phyloP scores from a whole-genome alignment of 2,113 vertebrate genomes.

The Rhabdornis inornatus region DNA sequence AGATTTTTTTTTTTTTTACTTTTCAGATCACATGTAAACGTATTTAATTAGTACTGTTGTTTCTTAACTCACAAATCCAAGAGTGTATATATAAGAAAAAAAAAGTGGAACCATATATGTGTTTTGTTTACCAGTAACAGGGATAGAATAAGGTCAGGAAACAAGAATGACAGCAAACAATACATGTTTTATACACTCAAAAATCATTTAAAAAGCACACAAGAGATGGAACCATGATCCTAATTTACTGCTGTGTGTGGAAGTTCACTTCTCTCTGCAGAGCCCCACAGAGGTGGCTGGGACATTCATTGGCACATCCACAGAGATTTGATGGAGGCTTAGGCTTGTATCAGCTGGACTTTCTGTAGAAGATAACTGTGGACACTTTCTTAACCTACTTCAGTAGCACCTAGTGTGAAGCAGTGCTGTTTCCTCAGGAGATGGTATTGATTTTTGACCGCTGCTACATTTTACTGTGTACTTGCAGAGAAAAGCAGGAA shows the following conservation, averaged over 20 bases:
- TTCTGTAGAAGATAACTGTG: not conserved
- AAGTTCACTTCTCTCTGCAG: not conserved
- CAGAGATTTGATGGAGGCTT: not conserved
- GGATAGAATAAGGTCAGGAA: not conserved
- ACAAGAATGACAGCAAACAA: not conserved
- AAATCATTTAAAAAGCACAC: not conserved
- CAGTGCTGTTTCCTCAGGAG: not conserved
- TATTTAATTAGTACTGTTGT: not conserved
- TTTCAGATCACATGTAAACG: not conserved
- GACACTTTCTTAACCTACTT: not conserved
- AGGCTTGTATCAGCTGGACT: not conserved
- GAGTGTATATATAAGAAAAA: too few species aligned
- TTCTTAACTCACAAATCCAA: not conserved
- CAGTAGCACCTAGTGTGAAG: not conserved
- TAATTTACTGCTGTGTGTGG: not conserved
- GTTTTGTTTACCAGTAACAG: not conserved
- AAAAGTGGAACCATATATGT: not conserved
- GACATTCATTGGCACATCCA: not conserved
- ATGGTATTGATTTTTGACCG: not conserved
- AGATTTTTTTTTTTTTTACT: too few species aligned
- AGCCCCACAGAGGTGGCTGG: not conserved
- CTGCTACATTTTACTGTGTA: not conserved
- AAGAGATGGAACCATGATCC: not conserved
- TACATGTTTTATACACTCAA: not conserved
- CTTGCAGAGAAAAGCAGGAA: not conserved